Conservation (phyloP, 2,113 vertebrate genomes). For the Elanoides forficatus region DNA sequence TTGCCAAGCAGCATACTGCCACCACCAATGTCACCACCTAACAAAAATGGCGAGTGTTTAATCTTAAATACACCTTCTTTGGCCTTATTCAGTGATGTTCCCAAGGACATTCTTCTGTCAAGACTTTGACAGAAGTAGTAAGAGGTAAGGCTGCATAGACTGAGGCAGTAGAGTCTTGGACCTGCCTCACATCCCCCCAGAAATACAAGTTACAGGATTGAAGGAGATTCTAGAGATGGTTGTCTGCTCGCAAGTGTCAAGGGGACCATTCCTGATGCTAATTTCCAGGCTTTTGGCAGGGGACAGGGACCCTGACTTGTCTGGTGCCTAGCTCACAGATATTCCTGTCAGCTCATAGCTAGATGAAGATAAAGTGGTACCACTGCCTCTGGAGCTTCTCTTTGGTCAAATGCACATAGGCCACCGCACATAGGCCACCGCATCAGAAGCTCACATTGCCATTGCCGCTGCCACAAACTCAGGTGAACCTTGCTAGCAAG, state of each 20-base stretch:
- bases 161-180: not conserved
- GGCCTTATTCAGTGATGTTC: not conserved
- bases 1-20: not conserved
- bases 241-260: not conserved
- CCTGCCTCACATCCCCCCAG: not conserved
- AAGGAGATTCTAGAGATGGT: not conserved
- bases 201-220: not conserved
- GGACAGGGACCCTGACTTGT: not conserved
- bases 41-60: not conserved
- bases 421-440: fast-evolving
- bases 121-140: not conserved
- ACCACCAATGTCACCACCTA: not conserved
- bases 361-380: not conserved
- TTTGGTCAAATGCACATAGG: fast-evolving
- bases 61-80: not conserved
- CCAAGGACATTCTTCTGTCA: not conserved
- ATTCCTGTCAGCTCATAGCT: not conserved
- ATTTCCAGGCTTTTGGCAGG: not conserved
- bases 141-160: not conserved
- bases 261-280: not conserved
- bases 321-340: not conserved
- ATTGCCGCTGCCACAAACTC: not conserved
- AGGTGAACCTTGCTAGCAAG: not conserved
- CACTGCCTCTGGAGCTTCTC: not conserved
- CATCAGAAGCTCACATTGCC: not conserved